Percentiles rank a stretch among this genome's conserved stretches.
These are phyloP conservation scores for Vulpes lagopus DNA, from an alignment of 2,113 vertebrate species.

Conservation along the genomic window DNA sequence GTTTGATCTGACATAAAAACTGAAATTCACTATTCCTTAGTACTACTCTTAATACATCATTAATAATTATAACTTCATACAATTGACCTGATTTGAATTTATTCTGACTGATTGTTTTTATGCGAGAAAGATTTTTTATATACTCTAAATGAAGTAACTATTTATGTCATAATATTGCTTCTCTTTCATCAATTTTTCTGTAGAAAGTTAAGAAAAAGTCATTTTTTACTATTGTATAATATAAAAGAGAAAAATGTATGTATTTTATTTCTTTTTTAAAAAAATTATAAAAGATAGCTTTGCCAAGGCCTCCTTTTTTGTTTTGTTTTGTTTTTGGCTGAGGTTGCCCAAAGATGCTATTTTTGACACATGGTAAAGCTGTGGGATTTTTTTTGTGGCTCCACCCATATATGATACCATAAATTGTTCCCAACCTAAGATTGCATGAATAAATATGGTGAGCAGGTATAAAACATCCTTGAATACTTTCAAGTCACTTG, in stretches of 20 bases:
- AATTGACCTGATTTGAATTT: neutral
- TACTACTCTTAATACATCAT: too few relatives aligned
- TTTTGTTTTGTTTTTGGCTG: neutral
- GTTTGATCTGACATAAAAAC: slow-evolving; percentile 6
- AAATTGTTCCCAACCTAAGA: neutral
- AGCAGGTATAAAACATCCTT: neutral
- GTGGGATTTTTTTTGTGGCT: neutral
- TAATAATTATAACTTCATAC: neutral
- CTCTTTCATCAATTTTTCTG: neutral
- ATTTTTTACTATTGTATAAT: neutral
- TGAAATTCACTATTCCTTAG: neutral
- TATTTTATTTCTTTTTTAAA: neutral
- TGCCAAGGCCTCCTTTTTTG: neutral
- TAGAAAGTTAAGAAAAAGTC: neutral
- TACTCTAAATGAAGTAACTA: neutral
- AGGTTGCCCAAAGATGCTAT: neutral
- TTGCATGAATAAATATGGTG: slow-evolving; percentile 46
- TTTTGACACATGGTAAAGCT: neutral
- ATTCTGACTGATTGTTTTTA: neutral
- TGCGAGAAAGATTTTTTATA: neutral
- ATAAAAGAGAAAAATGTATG: neutral
- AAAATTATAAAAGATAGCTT: neutral
- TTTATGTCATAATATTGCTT: neutral
- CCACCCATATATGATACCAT: neutral
- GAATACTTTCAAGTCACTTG: slow-evolving; percentile 20